Conservation (phyloP, 37 sponge, comb jelly and placozoan species). For the Spongilla lacustris region DNA sequence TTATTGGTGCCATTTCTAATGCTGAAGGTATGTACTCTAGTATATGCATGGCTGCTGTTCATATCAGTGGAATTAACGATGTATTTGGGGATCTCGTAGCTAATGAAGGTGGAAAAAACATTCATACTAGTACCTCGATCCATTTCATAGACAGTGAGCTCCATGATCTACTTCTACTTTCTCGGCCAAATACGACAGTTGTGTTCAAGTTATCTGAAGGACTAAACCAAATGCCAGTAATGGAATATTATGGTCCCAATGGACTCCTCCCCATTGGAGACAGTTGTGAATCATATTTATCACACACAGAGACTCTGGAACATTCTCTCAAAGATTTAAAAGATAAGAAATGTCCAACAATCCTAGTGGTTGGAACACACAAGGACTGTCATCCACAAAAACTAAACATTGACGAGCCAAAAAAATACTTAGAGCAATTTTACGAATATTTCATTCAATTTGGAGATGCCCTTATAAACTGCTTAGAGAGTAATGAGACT, state of each 20-base stretch:
- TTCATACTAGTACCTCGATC: neutral
- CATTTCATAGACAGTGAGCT: conserved; percentile 19
- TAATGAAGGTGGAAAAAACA: too few relatives aligned
- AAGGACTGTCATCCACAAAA: neutral
- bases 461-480: neutral
- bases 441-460: neutral
- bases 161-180: conserved; percentile 13
- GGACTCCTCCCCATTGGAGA: neutral
- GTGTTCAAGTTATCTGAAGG: neutral
- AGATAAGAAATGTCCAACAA: neutral
- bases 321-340: neutral
- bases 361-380: neutral
- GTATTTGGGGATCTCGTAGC: too few relatives aligned
- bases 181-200: neutral
- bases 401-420: neutral
- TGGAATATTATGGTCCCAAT: conserved; percentile 9
- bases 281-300: neutral
- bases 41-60: too few relatives aligned
- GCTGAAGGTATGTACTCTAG: too few relatives aligned
- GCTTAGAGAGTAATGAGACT: neutral
- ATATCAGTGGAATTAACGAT: too few relatives aligned
- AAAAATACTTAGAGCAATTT: neutral
- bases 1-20: too few relatives aligned
- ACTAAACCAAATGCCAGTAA: neutral
- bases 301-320: neutral